Evolutionary conservation across 2,888 invertebrate genomes (phyloP), one percentile per base, ranked within the genome.

Genomic region (Ceratothoa steindachneri): DNA sequence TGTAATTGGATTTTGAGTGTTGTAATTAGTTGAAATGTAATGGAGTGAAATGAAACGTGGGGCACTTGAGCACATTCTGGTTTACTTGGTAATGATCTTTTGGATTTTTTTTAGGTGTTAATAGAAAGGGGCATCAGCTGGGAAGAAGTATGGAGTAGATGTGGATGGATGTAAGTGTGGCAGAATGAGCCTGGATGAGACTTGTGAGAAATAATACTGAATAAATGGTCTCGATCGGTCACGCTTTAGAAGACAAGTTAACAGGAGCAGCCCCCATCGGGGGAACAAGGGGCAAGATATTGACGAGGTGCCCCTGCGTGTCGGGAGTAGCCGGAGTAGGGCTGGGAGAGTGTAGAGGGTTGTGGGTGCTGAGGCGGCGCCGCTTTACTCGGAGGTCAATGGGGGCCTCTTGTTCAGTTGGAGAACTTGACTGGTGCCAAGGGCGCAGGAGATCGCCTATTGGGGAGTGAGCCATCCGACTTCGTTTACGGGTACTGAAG

Each of bases 381-480:
- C 78, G 53, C 71, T 78, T 78, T 9, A 78, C 72, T 51, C 78
- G 75, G 9, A 78, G 69, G 67, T 78, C 78, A 55, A 78, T 78
- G 53, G 78, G 78, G n/a, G 73, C 75, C 51, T 78, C 78, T 64
- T 78, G 78, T 60, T 78, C 78, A 12, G 78, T 73, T 5, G 67
- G 71, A 66, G 52, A 68, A 31, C 24, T 64, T 30, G 19, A 68
- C 1, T 15, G n/a, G 9, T 3, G 19, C 60, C 60, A 60, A 4
- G 19, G 2, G 12, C 60, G 60, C 12, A 28, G 67, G 4, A 22
- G 30, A 2, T 75, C 75, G n/a, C 66, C 72, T 2, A 75, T 24
- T 28, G 76, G 73, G 29, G 78, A 75, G 31, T 72, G 75, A n/a
- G 78, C 75, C n/a, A n/a, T n/a, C n/a, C n/a, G n/a, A 67, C 65